Conservation (phyloP, 2,888 invertebrate species). For the Ectobius pallidus region DNA sequence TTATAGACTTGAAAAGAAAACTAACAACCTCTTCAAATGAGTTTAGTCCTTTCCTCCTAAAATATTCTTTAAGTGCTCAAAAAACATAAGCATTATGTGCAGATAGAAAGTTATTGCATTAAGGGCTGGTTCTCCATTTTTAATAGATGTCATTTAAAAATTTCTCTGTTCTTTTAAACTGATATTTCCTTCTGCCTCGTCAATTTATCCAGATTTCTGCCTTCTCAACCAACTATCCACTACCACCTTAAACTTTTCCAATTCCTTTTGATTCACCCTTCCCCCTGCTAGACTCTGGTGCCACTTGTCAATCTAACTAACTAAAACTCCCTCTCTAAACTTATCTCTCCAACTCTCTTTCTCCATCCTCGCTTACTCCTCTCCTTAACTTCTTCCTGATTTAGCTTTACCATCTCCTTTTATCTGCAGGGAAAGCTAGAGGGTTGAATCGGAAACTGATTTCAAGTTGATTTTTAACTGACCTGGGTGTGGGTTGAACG, state of each 20-base stretch:
- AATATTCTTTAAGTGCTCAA: too few species aligned
- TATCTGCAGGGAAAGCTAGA: not conserved
- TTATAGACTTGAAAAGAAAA: too few species aligned
- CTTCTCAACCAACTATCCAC: not conserved
- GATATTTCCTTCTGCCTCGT: not conserved
- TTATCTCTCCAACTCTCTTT: not conserved
- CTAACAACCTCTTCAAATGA: too few species aligned
- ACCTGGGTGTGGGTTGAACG: conserved; percentile 1
- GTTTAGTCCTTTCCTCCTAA: too few species aligned
- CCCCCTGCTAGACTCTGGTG: conserved; percentile 8
- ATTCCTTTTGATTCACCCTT: conserved; percentile 21
- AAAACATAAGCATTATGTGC: too few species aligned
- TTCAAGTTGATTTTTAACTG: conserved; percentile 39
- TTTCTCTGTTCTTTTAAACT: not conserved
- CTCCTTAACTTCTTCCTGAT: conserved; percentile 33
- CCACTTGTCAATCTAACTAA: conserved; percentile 40
- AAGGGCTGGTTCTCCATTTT: too few species aligned
- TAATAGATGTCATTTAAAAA: too few species aligned
- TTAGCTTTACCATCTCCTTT: not conserved
- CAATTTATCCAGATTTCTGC: conserved; percentile 20
- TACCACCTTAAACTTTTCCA: conserved; percentile 26
- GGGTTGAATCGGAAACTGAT: conserved; percentile 36
- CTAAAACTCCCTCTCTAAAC: conserved; percentile 38
- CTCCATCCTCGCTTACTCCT: not conserved
- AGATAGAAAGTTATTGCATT: too few species aligned